Evolutionary conservation across 2,888 invertebrate species (phyloP).

Genomic region (Rugalucina vietnamica): DNA sequence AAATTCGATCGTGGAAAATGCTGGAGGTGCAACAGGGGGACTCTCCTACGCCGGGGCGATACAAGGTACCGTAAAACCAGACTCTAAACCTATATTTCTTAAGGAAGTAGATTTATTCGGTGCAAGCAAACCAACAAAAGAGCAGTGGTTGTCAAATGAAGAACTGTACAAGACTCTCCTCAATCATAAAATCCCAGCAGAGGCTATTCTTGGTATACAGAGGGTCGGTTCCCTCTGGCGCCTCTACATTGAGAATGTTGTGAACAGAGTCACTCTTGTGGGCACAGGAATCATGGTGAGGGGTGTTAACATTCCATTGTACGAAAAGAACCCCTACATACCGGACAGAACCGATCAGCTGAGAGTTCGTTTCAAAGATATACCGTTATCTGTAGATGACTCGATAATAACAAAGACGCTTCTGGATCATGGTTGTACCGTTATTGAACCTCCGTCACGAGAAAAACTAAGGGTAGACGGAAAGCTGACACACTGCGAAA

Average conservation of each 20-base stretch:
- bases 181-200: too few relatives aligned
- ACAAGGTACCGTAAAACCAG: not conserved
- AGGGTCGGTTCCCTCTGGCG: conserved; percentile 23
- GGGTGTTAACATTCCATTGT: not conserved
- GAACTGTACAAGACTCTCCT: conserved; percentile 24
- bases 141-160: conserved; percentile 20
- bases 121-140: not conserved
- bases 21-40: not conserved
- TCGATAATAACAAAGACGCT: not conserved
- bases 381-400: conserved; percentile 7
- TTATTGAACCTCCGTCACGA: not conserved
- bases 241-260: conserved; percentile 14
- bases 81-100: not conserved
- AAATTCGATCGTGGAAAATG: not conserved
- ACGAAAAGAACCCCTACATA: not conserved
- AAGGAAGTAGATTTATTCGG: conserved; percentile 1
- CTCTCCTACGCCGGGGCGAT: not conserved
- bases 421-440: too few relatives aligned
- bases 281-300: not conserved
- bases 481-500: not conserved
- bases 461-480: not conserved
- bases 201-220: conserved; percentile 22
- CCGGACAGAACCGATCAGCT: not conserved
- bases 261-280: not conserved
- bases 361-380: conserved; percentile 2